Evolutionary conservation across 2,888 invertebrate species (phyloP), one percentile per base, ranked within the genome.

Genomic region (Oxyteleia sp.): DNA sequence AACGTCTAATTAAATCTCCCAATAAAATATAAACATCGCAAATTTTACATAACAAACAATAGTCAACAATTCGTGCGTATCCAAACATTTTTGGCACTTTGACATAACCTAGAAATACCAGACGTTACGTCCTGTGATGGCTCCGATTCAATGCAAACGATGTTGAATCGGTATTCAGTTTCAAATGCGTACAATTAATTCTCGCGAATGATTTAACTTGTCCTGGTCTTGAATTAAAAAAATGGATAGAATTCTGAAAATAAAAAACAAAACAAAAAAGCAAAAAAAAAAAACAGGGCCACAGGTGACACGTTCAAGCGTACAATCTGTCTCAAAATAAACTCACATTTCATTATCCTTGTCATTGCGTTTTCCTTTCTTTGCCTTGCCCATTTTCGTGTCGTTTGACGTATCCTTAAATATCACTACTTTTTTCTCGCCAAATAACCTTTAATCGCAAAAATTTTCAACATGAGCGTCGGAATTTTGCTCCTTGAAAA

Each of bases 331-430:
- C 91, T 89, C 88, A 87, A 88, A 87, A 88, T 86, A 86, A 89
- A 93, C 95, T 95, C 94, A 96, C 96, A 96, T 95, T 90, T 97
- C 96, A 88, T 96, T 96, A 86, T 95, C 96, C 92, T 95, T 95
- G 92, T 95, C 95, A 94, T 95, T 95, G 94, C 96, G 97, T 94
- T 96, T 96, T 93, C 96, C 96, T 94, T 97, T 97, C 95, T 97
- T 97, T 93, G 96, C 95, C 94, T 97, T 97, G 92, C 96, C 97
- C 97, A 96, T 96, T 75, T 75, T 81, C 57, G 5, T n/a, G 23
- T n/a, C 7, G 0, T 3, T 43, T 13, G 4, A 29, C 18, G 18
- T 47, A 57, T 10, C 15, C 23, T 16, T 23, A 45, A 15, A 15
- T 18, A 23, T 51, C 45, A 75, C 82, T 75, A 82, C 64, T 82